Base-by-base conservation (phyloP, 2,888 invertebrate genomes). In the Ligdia adustata region DNA sequence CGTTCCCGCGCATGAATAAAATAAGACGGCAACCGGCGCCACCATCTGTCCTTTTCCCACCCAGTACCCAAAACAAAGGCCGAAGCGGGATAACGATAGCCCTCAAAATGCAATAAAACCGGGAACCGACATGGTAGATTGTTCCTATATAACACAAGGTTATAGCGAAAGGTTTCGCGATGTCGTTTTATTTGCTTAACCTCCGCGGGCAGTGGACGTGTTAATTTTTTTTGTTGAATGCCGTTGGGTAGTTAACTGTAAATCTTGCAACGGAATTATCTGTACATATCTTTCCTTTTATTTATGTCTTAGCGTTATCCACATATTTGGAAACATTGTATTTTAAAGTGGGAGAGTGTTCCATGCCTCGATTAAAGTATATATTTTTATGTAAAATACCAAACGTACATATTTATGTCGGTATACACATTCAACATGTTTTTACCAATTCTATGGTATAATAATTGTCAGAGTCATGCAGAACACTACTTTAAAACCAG, bases 21-120 rank as follows among this genome's bases (percentile, higher is more conserved):
- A 79, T 77, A 82, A 78, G 80, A 78, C 65, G 68, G 74, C 68
- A 69, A 70, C 65, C 69, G 69, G 70, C 69, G 67, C 62, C 64
- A 62, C 70, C 76, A 73, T 62, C 79, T 66, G 67, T 82, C 82
- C 74, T 76, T 45, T 71, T 86, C 78, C 42, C 41, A 55, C 57
- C 43, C 34, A 47, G 29, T 48, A 54, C 52, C 52, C 55, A 56
- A 55, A 34, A 46, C 46, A 45, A 52, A 57, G 40, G 75, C 53
- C 50, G 42, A 71, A 85, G 64, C 60, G 77, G 66, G 79, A 75
- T 51, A 57, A 74, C 55, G 52, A 38, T 64, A 65, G 55, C 67
- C 60, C 64, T 68, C 69, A 73, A 74, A 79, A 78, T 82, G 81
- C 83, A 84, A 82, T 85, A 82, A 84, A 81, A 81, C 62, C 62